Percentiles rank a stretch among this genome's conserved stretches.
These are phyloP conservation scores for Oncorhynchus kisutch DNA, from an alignment of 2,113 vertebrate species.

Conservation along the genomic window DNA sequence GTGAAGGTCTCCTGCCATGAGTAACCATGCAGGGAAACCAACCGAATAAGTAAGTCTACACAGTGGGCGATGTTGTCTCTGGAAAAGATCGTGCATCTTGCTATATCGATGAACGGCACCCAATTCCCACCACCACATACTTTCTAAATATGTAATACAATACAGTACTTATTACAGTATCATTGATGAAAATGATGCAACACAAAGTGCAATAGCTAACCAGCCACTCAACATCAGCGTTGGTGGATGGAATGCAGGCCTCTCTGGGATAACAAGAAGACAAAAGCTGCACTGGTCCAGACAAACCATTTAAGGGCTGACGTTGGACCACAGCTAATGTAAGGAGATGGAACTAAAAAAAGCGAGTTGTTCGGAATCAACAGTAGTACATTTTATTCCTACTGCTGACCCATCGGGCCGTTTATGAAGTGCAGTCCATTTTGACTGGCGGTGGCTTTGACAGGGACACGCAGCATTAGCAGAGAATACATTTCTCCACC, in stretches of 20 bases:
- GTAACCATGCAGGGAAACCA: too few relatives aligned
- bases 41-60: too few relatives aligned
- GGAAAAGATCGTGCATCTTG: too few relatives aligned
- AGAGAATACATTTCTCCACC: slow-evolving; percentile 8
- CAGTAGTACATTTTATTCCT: slow-evolving; percentile 26
- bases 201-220: background rate
- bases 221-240: background rate
- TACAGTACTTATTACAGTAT: too few relatives aligned
- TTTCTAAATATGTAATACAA: too few relatives aligned
- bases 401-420: background rate
- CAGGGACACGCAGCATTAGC: slow-evolving; percentile 14
- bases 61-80: too few relatives aligned
- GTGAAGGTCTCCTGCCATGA: too few relatives aligned
- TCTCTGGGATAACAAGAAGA: background rate
- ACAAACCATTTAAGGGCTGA: background rate
- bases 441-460: slow-evolving; percentile 17
- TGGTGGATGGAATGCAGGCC: too few relatives aligned
- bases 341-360: slow-evolving; percentile 11
- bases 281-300: background rate
- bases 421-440: slow-evolving; percentile 33
- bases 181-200: background rate
- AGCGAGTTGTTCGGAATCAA: slow-evolving; percentile 20
- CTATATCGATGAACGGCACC: too few relatives aligned
- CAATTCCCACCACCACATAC: too few relatives aligned
- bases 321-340: slow-evolving; percentile 12